Percentiles rank a stretch among this genome's conserved stretches.
These are phyloP conservation scores for Pheosia tremula DNA, from an alignment of 2,888 invertebrate genomes.

Conservation along the genomic window DNA sequence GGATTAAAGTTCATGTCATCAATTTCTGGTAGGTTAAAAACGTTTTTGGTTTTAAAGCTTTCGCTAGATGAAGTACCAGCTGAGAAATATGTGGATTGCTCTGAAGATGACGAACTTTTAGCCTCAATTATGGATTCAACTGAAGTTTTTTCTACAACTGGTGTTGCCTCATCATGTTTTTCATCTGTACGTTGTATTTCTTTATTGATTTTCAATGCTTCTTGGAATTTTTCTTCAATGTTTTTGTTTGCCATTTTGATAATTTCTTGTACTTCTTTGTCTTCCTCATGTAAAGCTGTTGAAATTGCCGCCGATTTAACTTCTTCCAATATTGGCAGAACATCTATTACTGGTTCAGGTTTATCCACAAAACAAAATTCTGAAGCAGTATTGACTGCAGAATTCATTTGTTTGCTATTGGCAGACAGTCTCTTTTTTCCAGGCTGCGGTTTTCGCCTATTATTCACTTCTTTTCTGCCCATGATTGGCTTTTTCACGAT, in stretches of 20 bases:
- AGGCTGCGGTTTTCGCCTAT: slow-evolving; percentile 58
- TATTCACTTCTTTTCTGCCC: slow-evolving; percentile 39
- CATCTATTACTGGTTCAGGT: slow-evolving; percentile 7
- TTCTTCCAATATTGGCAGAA: not conserved
- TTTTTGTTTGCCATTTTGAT: slow-evolving; percentile 5
- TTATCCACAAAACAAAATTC: slow-evolving; percentile 16
- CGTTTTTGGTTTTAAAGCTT: slow-evolving; percentile 54
- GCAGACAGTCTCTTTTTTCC: slow-evolving; percentile 45
- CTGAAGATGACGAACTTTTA: slow-evolving; percentile 55
- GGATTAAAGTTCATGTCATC: slow-evolving; percentile 67
- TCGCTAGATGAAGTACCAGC: slow-evolving; percentile 53
- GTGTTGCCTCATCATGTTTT: slow-evolving; percentile 13
- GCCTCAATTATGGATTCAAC: slow-evolving; percentile 23
- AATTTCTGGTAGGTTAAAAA: slow-evolving; percentile 73
- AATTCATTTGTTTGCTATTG: slow-evolving; percentile 52
- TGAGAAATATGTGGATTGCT: slow-evolving; percentile 58
- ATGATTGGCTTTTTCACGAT: slow-evolving; percentile 21
- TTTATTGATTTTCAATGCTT: slow-evolving; percentile 7
- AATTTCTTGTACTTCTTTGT: slow-evolving; percentile 3
- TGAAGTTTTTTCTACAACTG: slow-evolving; percentile 6
- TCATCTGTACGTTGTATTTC: slow-evolving; percentile 12
- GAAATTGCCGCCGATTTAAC: not conserved
- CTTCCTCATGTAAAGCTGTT: not conserved
- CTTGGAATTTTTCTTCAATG: slow-evolving; percentile 7
- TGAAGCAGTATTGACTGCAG: slow-evolving; percentile 35